Evolutionary conservation across 2,888 invertebrate species (phyloP), one percentile per base, ranked within the genome.

Genomic region (Argynnis bischoffii): DNA sequence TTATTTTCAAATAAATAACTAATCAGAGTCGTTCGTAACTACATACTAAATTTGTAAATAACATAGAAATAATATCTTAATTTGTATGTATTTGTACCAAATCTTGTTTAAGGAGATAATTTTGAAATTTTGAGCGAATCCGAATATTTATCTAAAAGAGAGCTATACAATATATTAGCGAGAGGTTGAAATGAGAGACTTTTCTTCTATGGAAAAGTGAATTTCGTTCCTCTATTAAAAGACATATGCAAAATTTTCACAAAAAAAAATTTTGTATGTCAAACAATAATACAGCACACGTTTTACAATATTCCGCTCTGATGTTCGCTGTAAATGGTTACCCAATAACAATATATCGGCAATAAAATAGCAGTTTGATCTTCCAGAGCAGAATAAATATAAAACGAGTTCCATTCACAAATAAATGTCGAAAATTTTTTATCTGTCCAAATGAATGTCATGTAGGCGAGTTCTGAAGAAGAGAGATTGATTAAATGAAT

Each of bases 21-120:
- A 80, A 57, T 46, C 80, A 72, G 56, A 68, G 53, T 70, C 70
- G 68, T 67, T 66, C 64, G 61, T 66, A 47, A 61, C 18, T 61
- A 80, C 68, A 70, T 73, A 77, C 84, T 88, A 86, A 81, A 66
- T 87, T 89, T 89, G 86, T 90, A 84, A 85, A 88, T 82, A 84
- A 85, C 79, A 81, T 85, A 88, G 81, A 82, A 85, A 87, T 89
- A 88, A 87, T 89, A 89, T 86, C 88, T 90, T 88, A 89, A 83
- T 89, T 91, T 90, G 90, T 90, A 87, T 88, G 84, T 88, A 80
- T 92, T 92, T 92, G 92, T 92, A 92, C 92, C 90, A 90, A 90
- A 89, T 83, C 77, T 81, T 86, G 80, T 81, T 84, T 82, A 76
- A 80, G 81, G 79, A 77, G 79, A 77, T 81, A 76, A 76, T 79